Conservation (phyloP, 2,113 vertebrate genomes). For the Phainopepla nitens region DNA sequence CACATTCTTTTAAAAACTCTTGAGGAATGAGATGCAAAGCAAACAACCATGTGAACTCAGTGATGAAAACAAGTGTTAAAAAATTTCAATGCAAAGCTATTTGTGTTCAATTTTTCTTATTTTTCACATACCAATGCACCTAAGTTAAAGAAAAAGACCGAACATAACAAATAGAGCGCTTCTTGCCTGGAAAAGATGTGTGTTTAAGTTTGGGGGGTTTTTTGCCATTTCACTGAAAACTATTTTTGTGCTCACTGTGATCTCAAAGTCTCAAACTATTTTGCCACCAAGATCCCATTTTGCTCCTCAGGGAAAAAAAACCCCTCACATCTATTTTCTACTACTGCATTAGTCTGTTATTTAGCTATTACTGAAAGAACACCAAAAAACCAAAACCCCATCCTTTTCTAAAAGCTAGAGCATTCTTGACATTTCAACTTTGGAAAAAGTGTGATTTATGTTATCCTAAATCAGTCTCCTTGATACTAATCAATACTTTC, state of each 20-base stretch:
- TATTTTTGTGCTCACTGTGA: background rate
- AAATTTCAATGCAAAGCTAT: background rate
- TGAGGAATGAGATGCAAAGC: fast-evolving
- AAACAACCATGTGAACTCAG: background rate
- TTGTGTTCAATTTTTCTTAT: background rate
- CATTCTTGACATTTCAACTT: background rate
- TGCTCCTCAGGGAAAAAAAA: background rate
- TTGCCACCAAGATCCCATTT: background rate
- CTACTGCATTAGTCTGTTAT: background rate
- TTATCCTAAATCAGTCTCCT: constrained; percentile 11
- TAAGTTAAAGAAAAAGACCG: background rate
- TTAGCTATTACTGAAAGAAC: background rate
- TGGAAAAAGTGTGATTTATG: background rate
- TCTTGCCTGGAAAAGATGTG: background rate
- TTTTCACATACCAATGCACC: background rate
- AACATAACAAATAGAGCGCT: background rate
- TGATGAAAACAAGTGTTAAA: background rate
- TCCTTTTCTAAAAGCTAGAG: background rate
- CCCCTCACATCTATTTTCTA: background rate
- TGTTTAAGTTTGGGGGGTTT: fast-evolving
- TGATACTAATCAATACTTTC: constrained; percentile 58
- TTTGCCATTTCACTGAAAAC: background rate
- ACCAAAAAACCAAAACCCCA: background rate
- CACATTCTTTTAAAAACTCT: background rate
- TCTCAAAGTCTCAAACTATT: background rate